Evolutionary conservation across 2,113 vertebrate species (phyloP), one percentile per base, ranked within the genome.

Genomic region (Orientallactaga bullata): DNA sequence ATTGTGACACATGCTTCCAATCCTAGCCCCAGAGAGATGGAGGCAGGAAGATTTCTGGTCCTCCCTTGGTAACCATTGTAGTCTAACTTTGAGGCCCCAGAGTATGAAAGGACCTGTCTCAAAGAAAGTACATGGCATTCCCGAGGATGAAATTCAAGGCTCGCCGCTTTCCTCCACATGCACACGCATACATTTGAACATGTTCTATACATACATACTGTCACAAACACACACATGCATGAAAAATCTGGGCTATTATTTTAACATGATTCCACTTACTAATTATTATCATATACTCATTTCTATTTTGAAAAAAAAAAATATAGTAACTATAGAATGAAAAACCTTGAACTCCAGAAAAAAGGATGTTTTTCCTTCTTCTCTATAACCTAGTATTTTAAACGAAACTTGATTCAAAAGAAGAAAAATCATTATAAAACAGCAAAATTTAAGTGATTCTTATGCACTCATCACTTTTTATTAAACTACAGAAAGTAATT

Each of bases 331-430:
- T 77, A 23, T 5, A 60, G 0, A 2, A 65, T 76, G 13, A 77
- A 90, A 61, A 63, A 26, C 20, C 32, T 80, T 86, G 37, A 95
- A 93, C 4, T 86, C 61, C 24, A n/a, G 0, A 55, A 68, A 68
- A 96, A 39, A 47, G 1, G 4, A 74, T 37, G 61, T 82, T 39
- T 8, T 2, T 55, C 3, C 13, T 39, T 66, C 11, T 11, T 65
- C 8, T 37, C 28, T 85, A 80, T 77, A 2, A 80, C 10, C 10
- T 13, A 3, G 13, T 74, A 73, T 61, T 16, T 26, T 73, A 86
- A 91, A 60, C 10, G 32, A 58, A 7, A 72, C 32, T 87, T 4
- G 9, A 2, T 69, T 15, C 47, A 68, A 88, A 72, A 83, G 58
- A 90, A 37, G 5, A 66, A 60, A 58, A 66, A 30, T 37, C 7